Percentiles rank a stretch among this genome's conserved stretches.
Evolutionary conservation across 2,113 vertebrate species (phyloP).

Genomic region (Parotia lawesii): DNA sequence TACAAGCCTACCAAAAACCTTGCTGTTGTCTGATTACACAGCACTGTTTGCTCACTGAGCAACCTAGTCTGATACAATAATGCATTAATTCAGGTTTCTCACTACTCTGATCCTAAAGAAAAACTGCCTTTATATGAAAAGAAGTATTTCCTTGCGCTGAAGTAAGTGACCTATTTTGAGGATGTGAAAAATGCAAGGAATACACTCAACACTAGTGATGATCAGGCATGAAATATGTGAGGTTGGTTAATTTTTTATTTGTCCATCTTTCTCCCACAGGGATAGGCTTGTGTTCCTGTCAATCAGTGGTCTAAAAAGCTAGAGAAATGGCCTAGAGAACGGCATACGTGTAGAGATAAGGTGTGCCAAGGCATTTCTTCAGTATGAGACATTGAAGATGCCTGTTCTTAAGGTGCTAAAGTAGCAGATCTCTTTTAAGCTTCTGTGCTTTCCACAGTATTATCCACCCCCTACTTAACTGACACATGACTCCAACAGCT

Average conservation of each 20-base stretch:
- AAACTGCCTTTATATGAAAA: background rate
- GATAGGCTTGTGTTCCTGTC: background rate
- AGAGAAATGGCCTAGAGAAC: background rate
- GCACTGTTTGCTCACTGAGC: background rate
- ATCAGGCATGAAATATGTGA: rapidly evolving
- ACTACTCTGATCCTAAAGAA: background rate
- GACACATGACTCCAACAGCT: background rate
- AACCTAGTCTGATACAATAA: background rate
- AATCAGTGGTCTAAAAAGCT: background rate
- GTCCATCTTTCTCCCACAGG: background rate
- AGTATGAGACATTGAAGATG: background rate
- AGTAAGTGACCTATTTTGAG: background rate
- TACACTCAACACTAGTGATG: background rate
- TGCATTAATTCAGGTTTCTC: background rate
- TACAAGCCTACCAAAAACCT: background rate
- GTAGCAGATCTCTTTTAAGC: background rate
- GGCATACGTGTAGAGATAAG: background rate
- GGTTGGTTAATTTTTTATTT: background rate
- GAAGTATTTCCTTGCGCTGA: background rate
- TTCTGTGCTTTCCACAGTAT: background rate
- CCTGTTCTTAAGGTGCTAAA: background rate
- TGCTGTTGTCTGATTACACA: background rate
- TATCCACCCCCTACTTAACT: background rate
- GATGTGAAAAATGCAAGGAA: background rate
- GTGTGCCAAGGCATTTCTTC: background rate